phyloP scores from a whole-genome alignment of 1,140 invertebrate species.

The Philopotamus ludificatus region DNA sequence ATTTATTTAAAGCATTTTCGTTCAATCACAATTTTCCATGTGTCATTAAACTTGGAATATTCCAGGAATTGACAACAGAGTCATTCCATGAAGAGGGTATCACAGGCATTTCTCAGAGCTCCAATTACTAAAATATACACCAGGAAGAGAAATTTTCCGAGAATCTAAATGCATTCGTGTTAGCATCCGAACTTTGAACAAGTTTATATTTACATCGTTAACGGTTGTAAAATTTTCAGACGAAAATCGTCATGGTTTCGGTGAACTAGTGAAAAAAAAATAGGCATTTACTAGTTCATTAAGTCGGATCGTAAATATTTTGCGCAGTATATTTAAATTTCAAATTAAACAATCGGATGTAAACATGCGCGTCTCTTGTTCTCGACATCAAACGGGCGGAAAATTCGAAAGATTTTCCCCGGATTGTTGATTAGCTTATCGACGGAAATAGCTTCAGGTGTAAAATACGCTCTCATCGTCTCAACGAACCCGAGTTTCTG shows the following conservation, averaged over 20 bases:
- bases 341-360: background rate
- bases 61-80: background rate
- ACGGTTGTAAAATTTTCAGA: too few species aligned
- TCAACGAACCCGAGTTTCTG: constrained; percentile 1
- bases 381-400: constrained; percentile 48
- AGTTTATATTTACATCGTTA: too few species aligned
- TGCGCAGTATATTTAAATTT: too few species aligned
- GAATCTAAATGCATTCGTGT: too few species aligned
- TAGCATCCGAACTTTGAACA: too few species aligned
- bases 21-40: background rate
- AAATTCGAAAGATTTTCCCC: constrained; percentile 14
- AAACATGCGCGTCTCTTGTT: background rate
- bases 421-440: constrained; percentile 17
- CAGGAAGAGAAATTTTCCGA: background rate
- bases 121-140: background rate
- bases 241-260: too few species aligned
- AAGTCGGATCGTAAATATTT: too few species aligned
- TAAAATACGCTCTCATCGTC: background rate
- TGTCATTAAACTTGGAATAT: background rate
- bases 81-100: background rate
- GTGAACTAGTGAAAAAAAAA: too few species aligned
- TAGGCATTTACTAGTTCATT: too few species aligned
- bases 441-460: constrained; percentile 23
- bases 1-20: too few species aligned
- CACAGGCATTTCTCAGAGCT: background rate